Evolutionary conservation across 2,888 invertebrate genomes (phyloP), one percentile per base, ranked within the genome.

Genomic region (Sesia apiformis): DNA sequence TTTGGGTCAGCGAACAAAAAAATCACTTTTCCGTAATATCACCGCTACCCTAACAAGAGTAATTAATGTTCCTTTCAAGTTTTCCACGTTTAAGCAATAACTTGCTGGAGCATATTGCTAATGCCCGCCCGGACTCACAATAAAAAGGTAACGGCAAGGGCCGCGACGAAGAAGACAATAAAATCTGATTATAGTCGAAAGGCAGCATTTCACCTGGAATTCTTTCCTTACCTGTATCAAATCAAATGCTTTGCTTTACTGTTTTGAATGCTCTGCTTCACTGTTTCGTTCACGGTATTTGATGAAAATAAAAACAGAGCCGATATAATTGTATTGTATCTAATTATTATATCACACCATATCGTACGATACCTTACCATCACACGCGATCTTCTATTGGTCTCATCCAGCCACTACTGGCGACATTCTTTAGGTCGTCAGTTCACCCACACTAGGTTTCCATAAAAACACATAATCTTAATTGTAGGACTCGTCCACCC

Each of bases 101-200:
- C 70, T 78, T 68, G 65, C 66, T 38, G 72, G 58, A 74, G 76
- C 77, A 78, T 79, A 78, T 78, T 78, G 78, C 76, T 79, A 78
- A 81, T 76, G 79, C 67, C 74, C 63, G 72, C 66, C 55, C 68
- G 69, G 69, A 63, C 63, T 63, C 71, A 73, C 78, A 76, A 69
- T 84, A 81, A 81, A 83, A 83, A 82, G 79, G 78, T 78, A 84
- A 84, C 79, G 74, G 70, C 69, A 59, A 69, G 66, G 69, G 67
- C 67, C 65, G 69, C 71, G 70, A 70, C 70, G 70, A 70, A 67
- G 68, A 65, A 70, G 74, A 78, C 81, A 78, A 79, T 83, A 83
- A 83, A 83, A 78, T 71, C 65, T 72, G 76, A 78, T 83, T 83
- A 84, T 81, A 78, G 76, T 69, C 71, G 72, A 73, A 69, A 68